Conservation (phyloP, 2,113 vertebrate genomes). For the Vimba vimba region DNA sequence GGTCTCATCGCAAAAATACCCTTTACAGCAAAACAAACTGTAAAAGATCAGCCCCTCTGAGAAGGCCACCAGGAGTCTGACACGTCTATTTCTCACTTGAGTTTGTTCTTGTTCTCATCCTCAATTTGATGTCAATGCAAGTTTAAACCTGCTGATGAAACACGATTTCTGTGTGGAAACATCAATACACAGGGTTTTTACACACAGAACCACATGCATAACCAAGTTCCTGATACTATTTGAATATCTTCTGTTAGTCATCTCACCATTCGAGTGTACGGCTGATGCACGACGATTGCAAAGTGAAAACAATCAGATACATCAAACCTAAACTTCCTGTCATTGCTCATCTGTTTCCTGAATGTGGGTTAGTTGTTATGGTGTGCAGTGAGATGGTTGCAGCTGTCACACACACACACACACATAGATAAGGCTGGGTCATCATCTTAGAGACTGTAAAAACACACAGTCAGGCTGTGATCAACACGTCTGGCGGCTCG, state of each 20-base stretch:
- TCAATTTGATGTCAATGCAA: not conserved
- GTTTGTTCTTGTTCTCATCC: not conserved
- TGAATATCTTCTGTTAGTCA: not conserved
- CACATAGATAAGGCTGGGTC: not conserved
- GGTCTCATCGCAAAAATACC: not conserved
- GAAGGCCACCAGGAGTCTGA: not conserved
- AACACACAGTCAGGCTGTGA: not conserved
- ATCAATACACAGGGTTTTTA: not conserved
- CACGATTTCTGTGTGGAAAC: not conserved
- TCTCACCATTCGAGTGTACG: too few relatives aligned
- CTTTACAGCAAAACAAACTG: too few relatives aligned
- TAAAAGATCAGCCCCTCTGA: not conserved
- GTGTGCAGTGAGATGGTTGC: not conserved
- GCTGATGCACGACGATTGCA: not conserved
- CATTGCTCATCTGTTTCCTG: slow-evolving; percentile 8
- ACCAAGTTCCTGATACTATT: not conserved
- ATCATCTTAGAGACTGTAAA: not conserved
- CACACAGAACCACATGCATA: not conserved
- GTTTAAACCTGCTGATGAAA: not conserved
- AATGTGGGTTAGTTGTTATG: not conserved
- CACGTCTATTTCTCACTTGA: too few relatives aligned
- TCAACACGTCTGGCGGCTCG: not conserved
- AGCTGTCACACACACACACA: slow-evolving; percentile 16
- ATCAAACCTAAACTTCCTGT: not conserved
- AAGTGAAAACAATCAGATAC: not conserved